Evolutionary conservation across 2,888 invertebrate genomes (phyloP), one percentile per base, ranked within the genome.

Genomic region (Calephelis perditalis): DNA sequence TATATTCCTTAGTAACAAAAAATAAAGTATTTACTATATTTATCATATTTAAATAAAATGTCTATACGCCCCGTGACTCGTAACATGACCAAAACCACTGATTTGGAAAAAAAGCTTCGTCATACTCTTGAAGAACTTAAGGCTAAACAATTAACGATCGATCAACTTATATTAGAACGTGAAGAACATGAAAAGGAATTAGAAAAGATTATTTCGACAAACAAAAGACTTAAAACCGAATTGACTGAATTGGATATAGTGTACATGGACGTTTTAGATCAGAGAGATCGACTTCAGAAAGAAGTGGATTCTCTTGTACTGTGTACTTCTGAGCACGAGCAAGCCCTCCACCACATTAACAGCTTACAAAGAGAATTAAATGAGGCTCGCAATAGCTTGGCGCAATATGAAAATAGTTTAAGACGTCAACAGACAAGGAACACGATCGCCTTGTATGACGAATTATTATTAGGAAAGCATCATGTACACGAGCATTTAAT

Each of bases 211-310:
- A n/a, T 45, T 4, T n/a, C n/a, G 11, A 46, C 45, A 46, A n/a
- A 46, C 45, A 46, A 46, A 6, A 46, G 12, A 46, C 46, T 46
- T 12, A 46, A 46, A 46, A 46, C 46, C 12, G 46, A 46, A 46
- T 46, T 46, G 12, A n/a, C 46, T 0, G 46, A 46, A 46, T 12
- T 46, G 4, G 46, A 46, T 46, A 46, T 46, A 7, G 46, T 12
- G n/a, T 46, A 46, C 46, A 46, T n/a, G 46, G 46, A 46, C 7
- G 46, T 46, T 7, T 46, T 46, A 12, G 46, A 46, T 11, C 46
- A 6, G 12, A 46, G 46, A 12, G 46, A 46, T 46, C 46, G n/a
- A 7, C 46, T 46, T 46, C 12, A 46, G 8, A 12, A 12, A 12
- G 11, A 46, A 12, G 46, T 46, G 5, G 46, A 46, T 46, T 12